Conservation (phyloP, 2,888 invertebrate genomes). For the Idaea aversata region DNA sequence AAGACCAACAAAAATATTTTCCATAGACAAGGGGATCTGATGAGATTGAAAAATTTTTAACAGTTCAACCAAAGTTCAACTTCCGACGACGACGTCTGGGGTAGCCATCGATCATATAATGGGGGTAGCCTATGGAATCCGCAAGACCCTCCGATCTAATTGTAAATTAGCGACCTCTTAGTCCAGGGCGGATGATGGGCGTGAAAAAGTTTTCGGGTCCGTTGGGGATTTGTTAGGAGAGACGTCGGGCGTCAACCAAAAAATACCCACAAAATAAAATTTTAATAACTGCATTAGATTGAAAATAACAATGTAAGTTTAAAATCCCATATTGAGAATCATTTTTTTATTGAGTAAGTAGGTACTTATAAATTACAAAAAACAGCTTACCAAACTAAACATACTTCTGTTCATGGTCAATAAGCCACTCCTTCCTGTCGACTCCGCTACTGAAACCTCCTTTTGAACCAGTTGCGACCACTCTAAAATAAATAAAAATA, state of each 20-base stretch:
- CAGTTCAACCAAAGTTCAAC: too few species aligned
- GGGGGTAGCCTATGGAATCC: too few species aligned
- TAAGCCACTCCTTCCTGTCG: slow-evolving; percentile 77
- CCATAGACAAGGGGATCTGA: too few species aligned
- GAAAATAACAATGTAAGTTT: too few species aligned
- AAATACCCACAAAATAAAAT: too few species aligned
- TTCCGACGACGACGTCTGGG: too few species aligned
- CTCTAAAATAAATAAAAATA: neutral
- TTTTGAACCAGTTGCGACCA: slow-evolving; percentile 55
- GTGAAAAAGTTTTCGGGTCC: too few species aligned
- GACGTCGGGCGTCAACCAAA: neutral
- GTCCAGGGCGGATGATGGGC: neutral
- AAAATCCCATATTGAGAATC: neutral
- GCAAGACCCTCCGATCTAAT: too few species aligned
- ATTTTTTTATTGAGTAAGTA: neutral
- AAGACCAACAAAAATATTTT: too few species aligned
- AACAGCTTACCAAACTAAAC: neutral
- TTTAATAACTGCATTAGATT: neutral
- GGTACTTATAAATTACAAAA: neutral
- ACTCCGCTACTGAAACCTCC: slow-evolving; percentile 77
- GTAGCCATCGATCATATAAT: too few species aligned
- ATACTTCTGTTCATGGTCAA: slow-evolving; percentile 62
- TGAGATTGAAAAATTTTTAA: neutral
- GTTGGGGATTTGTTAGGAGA: too few species aligned
- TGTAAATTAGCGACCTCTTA: too few species aligned